phyloP scores from a whole-genome alignment of 2,888 invertebrate genomes.

The Apoderus coryli region DNA sequence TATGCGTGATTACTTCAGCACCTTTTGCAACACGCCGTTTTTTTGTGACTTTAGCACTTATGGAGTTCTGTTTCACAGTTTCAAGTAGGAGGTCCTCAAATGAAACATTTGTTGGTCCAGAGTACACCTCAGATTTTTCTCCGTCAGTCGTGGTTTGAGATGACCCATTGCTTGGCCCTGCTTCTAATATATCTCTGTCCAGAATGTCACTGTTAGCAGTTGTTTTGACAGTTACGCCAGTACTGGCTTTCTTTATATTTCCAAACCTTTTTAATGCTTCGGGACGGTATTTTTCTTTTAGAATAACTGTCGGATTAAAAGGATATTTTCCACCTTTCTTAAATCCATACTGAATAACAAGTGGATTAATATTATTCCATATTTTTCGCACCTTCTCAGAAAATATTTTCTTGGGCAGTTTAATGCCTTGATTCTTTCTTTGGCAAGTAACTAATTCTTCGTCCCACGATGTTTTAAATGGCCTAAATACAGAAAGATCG shows the following conservation, averaged over 20 bases:
- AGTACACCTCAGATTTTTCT: conserved; percentile 6
- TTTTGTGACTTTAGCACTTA: conserved; percentile 12
- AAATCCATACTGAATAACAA: conserved; percentile 7
- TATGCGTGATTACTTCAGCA: conserved; percentile 11
- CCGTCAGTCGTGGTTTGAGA: conserved; percentile 4
- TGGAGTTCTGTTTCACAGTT: conserved; percentile 9
- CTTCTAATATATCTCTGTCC: conserved; percentile 8
- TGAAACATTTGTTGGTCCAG: conserved; percentile 11
- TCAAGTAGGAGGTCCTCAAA: conserved; percentile 11
- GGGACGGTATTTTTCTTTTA: conserved; percentile 8
- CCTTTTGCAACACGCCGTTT: conserved; percentile 12
- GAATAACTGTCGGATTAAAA: conserved; percentile 5
- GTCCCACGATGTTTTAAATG: conserved; percentile 2
- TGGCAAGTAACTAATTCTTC: conserved; percentile 6
- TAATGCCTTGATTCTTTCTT: conserved; percentile 7
- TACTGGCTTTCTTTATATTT: conserved; percentile 9
- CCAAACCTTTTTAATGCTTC: conserved; percentile 11
- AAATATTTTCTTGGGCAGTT: conserved; percentile 5
- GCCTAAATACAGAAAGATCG: conserved; percentile 1
- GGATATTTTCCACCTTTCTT: conserved; percentile 5
- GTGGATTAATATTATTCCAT: conserved; percentile 5
- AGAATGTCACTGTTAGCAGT: conserved; percentile 9
- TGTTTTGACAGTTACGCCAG: conserved; percentile 8
- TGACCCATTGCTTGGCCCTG: conserved; percentile 11
- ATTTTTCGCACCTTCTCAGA: conserved; percentile 5